Base-by-base conservation (phyloP, 2,113 vertebrate species). In the Podiceps cristatus region DNA sequence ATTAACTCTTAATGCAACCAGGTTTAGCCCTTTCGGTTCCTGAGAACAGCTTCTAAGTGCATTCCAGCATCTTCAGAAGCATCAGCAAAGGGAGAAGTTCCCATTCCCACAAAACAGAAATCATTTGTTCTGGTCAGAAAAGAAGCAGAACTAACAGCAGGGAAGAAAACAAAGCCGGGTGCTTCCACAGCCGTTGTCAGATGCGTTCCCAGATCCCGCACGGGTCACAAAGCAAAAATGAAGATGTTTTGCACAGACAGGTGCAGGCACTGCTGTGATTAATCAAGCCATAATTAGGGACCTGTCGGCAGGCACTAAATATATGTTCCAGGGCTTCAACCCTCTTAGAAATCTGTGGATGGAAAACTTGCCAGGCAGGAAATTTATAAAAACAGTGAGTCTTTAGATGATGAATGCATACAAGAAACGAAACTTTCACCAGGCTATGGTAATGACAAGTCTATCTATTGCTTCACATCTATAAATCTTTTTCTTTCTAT, bases 281-380 rank as follows among this genome's bases (percentile, higher is more conserved):
- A 97, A 97, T 98, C 97, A 98, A 97, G 91, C 40, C 86, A 82
- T 97, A 97, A 97, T 97, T 98, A 97, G 94, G 73, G 96, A 95
- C 90, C 94, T 97, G 96, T 97, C 86, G 17, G 94, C 92, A 95
- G 67, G 72, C 95, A 52, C 88, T 97, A 97, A 98, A 97, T 97
- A 93, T 94, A 97, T 91, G 86, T 96, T 94, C 88, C 79, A 77
- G 92, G 90, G 93, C 93, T 97, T 96, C 95, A 97, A 95, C 86
- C 91, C 76, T 95, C 88, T 95, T 35, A 67, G 88, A 90, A 94
- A 95, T 91, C 89, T 75, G 49, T 31, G 81, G 67, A 94, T 88
- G 90, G 84, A 97, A 98, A 94, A 94, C 83, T 97, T 96, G 87
- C 94, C 94, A 98, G 69, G 78, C 74, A 95, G 87, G 78, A 90